Percentiles rank a stretch among this genome's conserved stretches.
These are phyloP conservation scores for Hydractinia symbiolongicarpus DNA, from an alignment of 30 jellyfish, hydroid and myxozoan genomes.

Conservation along the genomic window DNA sequence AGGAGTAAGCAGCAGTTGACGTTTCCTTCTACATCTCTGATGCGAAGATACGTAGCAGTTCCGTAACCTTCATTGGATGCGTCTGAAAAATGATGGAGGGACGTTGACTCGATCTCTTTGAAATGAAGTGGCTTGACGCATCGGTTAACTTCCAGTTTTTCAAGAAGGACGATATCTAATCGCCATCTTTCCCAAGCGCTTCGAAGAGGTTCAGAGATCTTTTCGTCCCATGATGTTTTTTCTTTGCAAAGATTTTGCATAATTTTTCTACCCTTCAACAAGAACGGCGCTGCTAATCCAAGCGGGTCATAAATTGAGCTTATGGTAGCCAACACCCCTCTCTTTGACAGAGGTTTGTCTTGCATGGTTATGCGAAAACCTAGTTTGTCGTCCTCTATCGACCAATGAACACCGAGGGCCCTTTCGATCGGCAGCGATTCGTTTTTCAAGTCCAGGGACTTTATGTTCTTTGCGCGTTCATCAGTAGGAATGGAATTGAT, in stretches of 20 bases:
- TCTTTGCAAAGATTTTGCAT: too few relatives aligned
- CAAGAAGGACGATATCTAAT: not conserved
- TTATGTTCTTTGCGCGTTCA: constrained; percentile 22
- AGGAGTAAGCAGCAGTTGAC: not conserved
- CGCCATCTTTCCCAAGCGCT: too few relatives aligned
- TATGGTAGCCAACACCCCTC: constrained; percentile 34
- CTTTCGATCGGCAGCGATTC: too few relatives aligned
- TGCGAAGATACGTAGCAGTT: constrained; percentile 42
- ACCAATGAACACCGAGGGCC: too few relatives aligned
- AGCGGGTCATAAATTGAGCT: constrained; percentile 25
- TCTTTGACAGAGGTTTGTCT: constrained; percentile 24
- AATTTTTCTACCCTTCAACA: too few relatives aligned
- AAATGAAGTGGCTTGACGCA: not conserved
- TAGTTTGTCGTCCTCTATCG: too few relatives aligned
- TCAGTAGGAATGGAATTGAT: constrained; percentile 26
- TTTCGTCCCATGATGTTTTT: constrained; percentile 1
- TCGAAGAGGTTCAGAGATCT: not conserved
- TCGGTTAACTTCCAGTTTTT: too few relatives aligned
- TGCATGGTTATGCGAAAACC: not conserved
- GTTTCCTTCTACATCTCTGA: constrained; percentile 17
- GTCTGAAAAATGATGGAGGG: constrained; percentile 30
- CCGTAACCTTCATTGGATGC: constrained; percentile 30
- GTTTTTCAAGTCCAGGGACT: too few relatives aligned
- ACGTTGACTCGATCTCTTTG: constrained; percentile 22
- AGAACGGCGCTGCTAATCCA: too few relatives aligned